Evolutionary conservation across 2,113 vertebrate species (phyloP).

Genomic region (Ammospiza caudacuta): DNA sequence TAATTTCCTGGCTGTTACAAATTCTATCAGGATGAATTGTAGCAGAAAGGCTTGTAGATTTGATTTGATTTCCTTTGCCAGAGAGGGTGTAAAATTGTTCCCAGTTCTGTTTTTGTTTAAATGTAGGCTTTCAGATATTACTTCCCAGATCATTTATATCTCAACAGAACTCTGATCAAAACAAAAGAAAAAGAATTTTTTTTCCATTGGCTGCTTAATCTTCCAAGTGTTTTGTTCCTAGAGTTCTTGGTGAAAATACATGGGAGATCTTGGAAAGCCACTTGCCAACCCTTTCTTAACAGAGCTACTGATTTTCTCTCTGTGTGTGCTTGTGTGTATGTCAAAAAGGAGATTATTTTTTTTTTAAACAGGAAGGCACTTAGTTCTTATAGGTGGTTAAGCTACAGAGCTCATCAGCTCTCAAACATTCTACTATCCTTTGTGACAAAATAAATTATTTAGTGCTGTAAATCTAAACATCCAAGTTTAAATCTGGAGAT

Average conservation of each 20-base stretch:
- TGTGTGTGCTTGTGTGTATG: not conserved
- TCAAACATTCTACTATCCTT: not conserved
- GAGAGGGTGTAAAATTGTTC: not conserved
- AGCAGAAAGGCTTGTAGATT: constrained; percentile 16
- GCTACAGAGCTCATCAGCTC: not conserved
- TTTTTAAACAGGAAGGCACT: not conserved
- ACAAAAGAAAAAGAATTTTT: not conserved
- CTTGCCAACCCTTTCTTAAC: not conserved
- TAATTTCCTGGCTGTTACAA: constrained; percentile 43
- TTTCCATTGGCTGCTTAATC: not conserved
- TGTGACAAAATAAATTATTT: not conserved
- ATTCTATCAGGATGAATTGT: constrained; percentile 10
- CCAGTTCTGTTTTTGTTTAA: not conserved
- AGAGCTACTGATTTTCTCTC: not conserved
- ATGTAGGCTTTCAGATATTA: not conserved
- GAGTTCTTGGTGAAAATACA: not conserved
- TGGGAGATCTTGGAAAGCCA: not conserved
- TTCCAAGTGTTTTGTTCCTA: not conserved
- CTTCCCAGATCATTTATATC: not conserved
- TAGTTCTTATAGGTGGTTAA: not conserved
- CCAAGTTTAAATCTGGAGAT: not conserved
- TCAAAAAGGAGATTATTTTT: not conserved
- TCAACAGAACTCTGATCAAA: not conserved
- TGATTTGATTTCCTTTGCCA: constrained; percentile 27
- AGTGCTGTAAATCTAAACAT: not conserved